These are phyloP conservation scores for Phalanger gymnotis DNA, from an alignment of 2,797 vertebrate genomes.

Conservation along the genomic window DNA sequence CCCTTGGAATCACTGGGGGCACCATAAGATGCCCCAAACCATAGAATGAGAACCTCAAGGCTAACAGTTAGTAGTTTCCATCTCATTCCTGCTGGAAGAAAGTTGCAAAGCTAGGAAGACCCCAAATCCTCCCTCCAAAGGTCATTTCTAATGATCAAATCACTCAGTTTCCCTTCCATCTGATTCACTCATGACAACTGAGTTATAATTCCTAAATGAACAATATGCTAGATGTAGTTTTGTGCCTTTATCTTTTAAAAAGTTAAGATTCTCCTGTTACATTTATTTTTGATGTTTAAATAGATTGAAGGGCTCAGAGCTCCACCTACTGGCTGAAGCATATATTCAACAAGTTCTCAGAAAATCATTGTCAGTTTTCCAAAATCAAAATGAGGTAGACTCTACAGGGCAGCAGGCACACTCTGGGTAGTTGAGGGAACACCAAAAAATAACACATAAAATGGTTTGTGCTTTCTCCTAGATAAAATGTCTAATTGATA, in stretches of 20 bases:
- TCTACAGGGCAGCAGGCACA: neutral
- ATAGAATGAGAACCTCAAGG: conserved; percentile 19
- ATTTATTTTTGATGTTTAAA: conserved; percentile 1
- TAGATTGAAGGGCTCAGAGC: conserved; percentile 55
- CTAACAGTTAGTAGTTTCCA: conserved; percentile 23
- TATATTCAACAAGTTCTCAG: neutral
- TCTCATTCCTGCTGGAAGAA: neutral
- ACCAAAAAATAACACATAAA: neutral
- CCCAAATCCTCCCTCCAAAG: conserved; percentile 45
- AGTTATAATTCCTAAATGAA: conserved; percentile 26
- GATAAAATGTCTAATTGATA: neutral
- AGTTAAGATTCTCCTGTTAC: conserved; percentile 41
- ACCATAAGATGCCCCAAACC: conserved; percentile 31
- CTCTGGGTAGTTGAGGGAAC: neutral
- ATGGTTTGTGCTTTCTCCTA: no score
- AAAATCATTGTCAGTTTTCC: neutral
- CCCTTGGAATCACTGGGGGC: conserved; percentile 47
- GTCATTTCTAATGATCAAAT: conserved; percentile 51
- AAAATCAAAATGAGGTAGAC: neutral
- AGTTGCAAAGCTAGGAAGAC: conserved; percentile 32
- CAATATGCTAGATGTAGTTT: conserved; percentile 38
- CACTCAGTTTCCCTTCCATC: conserved; percentile 35
- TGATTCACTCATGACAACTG: conserved; percentile 43
- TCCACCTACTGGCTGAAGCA: conserved; percentile 78
- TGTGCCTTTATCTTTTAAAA: conserved; percentile 43